Base-by-base conservation (phyloP, 37 sponge, comb jelly and placozoan species). In the Chondrilla cf. caribensis region DNA sequence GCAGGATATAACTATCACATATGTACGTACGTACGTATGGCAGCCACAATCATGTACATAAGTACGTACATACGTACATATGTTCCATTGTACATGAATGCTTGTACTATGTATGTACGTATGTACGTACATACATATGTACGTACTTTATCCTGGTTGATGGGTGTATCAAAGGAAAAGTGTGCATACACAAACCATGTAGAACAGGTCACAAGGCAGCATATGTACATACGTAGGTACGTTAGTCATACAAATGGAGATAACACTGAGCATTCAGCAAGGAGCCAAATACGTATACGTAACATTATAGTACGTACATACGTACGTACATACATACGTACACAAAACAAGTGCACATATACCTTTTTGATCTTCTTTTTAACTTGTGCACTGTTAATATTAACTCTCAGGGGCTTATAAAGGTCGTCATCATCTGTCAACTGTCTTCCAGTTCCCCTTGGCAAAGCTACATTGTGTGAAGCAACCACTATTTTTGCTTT, bases 101-200 rank as follows among this genome's bases (percentile, higher is more conserved):
- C 57, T 17, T 55, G 11, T 55, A 55, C 17, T 11, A 11, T 55
- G 57, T 31, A 37, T 70, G 37, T 70, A 70, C 40, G 19, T 37
- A 70, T 8, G 72, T 38, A 70, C 40, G 38, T 70, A 70, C 31
- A 37, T 70, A 70, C 40, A 37, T 70, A 37, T 70, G 72, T 70
- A 22, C 64, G 5, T 4, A 62, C 15, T 26, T 29, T 11, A 54
- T 54, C 17, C 17, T 17, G 11, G 57, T 54, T 11, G 17, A 54
- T 17, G 17, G 11, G 57, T 19, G 57, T 54, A 17, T 54, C 57
- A 54, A 54, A 11, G 17, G 11, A 54, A 11, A 19, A 62, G 6
- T 62, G 64, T 62, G 15, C 15, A 26, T 62, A 6, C 64, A 62
- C 17, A 17, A 17, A n/a, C n/a, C n/a, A n/a, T n/a, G n/a, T n/a